Percentiles rank a stretch among this genome's conserved stretches.
phyloP scores from a whole-genome alignment of 92 coral and sea anemone genomes.

The Actinostola sp. region DNA sequence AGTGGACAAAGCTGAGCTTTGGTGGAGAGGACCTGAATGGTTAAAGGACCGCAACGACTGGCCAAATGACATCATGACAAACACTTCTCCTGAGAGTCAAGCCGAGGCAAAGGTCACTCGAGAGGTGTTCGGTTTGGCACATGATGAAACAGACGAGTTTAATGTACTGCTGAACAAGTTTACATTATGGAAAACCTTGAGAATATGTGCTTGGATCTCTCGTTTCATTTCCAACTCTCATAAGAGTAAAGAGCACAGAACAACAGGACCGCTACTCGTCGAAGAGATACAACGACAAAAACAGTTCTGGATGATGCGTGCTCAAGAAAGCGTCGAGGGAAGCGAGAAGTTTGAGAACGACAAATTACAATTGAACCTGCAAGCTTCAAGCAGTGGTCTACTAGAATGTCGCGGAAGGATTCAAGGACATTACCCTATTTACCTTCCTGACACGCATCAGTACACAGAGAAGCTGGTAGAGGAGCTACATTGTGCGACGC shows the following conservation, averaged over 20 bases:
- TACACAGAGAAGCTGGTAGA: constrained; percentile 6
- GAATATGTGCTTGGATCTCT: constrained; percentile 10
- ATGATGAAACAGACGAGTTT: constrained; percentile 13
- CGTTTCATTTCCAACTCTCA: not conserved
- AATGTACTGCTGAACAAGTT: constrained; percentile 12
- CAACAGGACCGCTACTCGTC: not conserved
- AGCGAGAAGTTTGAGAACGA: constrained; percentile 1
- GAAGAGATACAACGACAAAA: not conserved
- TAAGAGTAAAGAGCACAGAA: not conserved
- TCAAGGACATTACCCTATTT: constrained; percentile 13
- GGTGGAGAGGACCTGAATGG: constrained; percentile 38
- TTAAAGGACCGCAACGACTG: constrained; percentile 16
- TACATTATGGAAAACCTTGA: constrained; percentile 12
- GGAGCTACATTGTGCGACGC: not conserved
- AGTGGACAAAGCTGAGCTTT: not conserved
- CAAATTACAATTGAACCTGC: constrained; percentile 5
- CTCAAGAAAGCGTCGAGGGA: not conserved
- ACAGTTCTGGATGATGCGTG: not conserved
- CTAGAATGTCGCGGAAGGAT: constrained; percentile 4
- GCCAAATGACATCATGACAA: constrained; percentile 19
- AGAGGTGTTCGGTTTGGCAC: not conserved
- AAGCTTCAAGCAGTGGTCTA: not conserved
- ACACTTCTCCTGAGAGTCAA: not conserved
- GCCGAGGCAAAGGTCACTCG: constrained; percentile 19
- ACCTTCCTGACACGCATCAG: not conserved